Base-by-base conservation (phyloP, 2,888 invertebrate genomes). In the Caenorhabditis drosophilae region DNA sequence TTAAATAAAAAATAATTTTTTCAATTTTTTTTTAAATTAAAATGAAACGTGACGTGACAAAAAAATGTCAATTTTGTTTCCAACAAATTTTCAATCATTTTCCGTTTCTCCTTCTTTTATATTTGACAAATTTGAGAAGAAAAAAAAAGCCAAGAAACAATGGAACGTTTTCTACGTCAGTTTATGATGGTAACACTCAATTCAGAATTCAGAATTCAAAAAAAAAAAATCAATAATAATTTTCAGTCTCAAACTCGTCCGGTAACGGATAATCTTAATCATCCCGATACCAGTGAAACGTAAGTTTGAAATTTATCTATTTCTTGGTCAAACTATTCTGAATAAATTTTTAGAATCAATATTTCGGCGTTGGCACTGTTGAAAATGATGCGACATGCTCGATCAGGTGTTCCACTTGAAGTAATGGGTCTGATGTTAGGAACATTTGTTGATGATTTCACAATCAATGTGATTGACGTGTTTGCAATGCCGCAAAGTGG, bases 401-500 rank as follows among this genome's bases (percentile, higher is more conserved):
- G 98, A 9, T 55, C 60, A 23, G 73, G 73, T 35, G 55, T 73
- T n/a, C 73, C 73, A 1, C 46, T 73, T 9, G 73, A 73, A 42
- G 72, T 98, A 58, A 99, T 98, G 98, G 98, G 98, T 79, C 88
- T 98, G 73, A 88, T 90, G 90, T 72, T 89, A 87, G 92, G 92
- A 70, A 94, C 95, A 88, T 98, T 98, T 87, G 97, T 99, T n/a
- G 98, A 99, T 85, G 98, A 98, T 84, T 98, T 98, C 85, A 98
- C 98, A 45, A 96, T 98, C 1, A 89, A 95, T 76, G 98, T 98
- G 2, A 95, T 97, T 80, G 98, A 98, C 87, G 98, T 98, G 1
- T 98, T 98, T 87, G 98, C 98, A 2, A 98, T 99, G 98, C 98
- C 98, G 20, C 98, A 98, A 41, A 71, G 70, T 57, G 75, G 73